These are phyloP conservation scores for Pangasianodon gigas DNA, from an alignment of 2,113 vertebrate genomes.

Conservation along the genomic window DNA sequence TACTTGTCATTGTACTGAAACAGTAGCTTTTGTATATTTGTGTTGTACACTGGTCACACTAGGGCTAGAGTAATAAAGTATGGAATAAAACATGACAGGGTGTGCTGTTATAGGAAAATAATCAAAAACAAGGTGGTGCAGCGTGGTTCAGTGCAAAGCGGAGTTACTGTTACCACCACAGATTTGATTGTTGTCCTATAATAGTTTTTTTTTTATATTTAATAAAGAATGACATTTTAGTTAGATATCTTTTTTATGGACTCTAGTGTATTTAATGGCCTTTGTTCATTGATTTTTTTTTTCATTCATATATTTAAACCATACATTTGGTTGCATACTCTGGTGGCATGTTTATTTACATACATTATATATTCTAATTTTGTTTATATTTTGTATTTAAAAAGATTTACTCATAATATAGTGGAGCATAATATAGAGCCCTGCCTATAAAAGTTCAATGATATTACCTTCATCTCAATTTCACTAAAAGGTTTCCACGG, in stretches of 20 bases:
- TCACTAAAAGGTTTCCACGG: slow-evolving; percentile 75
- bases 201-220: background rate
- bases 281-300: background rate
- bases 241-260: background rate
- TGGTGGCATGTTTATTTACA: background rate
- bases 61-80: background rate
- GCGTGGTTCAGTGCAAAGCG: background rate
- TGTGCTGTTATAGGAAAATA: background rate
- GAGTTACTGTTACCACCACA: background rate
- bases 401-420: background rate
- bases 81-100: background rate
- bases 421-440: background rate
- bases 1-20: background rate
- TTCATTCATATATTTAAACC: background rate
- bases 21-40: background rate
- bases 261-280: background rate
- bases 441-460: background rate
- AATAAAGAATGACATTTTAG: background rate
- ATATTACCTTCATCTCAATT: background rate
- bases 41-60: background rate
- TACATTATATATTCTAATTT: background rate
- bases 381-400: background rate
- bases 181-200: background rate
- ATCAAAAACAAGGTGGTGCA: background rate
- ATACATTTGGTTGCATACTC: background rate